phyloP scores from a whole-genome alignment of 2,888 invertebrate genomes.

The Pseudolycoriella hygida region DNA sequence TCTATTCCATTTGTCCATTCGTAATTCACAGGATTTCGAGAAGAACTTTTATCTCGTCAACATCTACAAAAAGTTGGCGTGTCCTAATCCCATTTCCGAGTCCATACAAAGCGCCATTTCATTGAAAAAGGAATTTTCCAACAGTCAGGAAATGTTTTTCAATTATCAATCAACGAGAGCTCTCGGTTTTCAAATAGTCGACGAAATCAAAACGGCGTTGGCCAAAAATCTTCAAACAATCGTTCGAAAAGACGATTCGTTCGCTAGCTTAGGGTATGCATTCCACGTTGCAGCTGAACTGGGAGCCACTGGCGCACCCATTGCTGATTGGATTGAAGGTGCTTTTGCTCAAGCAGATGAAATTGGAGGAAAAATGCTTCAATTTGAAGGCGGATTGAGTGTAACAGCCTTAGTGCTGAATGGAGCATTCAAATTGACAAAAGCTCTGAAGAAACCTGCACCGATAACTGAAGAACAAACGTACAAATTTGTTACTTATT shows the following conservation, averaged over 20 bases:
- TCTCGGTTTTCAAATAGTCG: slow-evolving; percentile 46
- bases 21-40: slow-evolving; percentile 26
- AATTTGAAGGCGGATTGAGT: slow-evolving; percentile 83
- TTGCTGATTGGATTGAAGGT: slow-evolving; percentile 59
- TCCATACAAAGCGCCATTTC: slow-evolving; percentile 32
- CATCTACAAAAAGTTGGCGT: slow-evolving; percentile 39
- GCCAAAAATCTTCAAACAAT: slow-evolving; percentile 53
- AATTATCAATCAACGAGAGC: slow-evolving; percentile 51
- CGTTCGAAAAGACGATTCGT: slow-evolving; percentile 71
- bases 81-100: slow-evolving; percentile 34
- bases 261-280: slow-evolving; percentile 57
- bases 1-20: background rate
- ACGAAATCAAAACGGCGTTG: slow-evolving; percentile 48
- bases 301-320: slow-evolving; percentile 32
- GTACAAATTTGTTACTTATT: slow-evolving; percentile 78
- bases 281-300: slow-evolving; percentile 67
- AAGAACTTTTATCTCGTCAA: slow-evolving; percentile 48
- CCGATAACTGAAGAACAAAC: slow-evolving; percentile 61
- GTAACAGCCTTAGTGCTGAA: slow-evolving; percentile 48
- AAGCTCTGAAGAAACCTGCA: slow-evolving; percentile 41
- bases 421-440: slow-evolving; percentile 38
- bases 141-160: slow-evolving; percentile 54
- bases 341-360: slow-evolving; percentile 92
- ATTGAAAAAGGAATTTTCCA: slow-evolving; percentile 46
- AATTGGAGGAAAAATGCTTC: slow-evolving; percentile 69